phyloP scores from a whole-genome alignment of 2,113 vertebrate species.

The Dicentrarchus labrax region DNA sequence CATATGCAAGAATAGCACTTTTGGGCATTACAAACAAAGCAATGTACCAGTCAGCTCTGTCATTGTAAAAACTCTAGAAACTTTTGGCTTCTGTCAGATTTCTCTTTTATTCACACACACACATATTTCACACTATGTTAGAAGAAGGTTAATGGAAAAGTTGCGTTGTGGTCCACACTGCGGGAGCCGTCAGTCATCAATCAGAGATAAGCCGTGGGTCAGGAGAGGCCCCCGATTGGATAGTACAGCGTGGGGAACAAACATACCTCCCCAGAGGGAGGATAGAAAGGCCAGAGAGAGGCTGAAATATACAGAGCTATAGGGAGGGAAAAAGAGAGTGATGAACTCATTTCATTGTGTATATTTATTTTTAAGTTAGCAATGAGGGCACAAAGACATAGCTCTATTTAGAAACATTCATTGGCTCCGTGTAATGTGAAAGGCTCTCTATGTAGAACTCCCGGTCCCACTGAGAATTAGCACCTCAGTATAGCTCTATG shows the following conservation, averaged over 20 bases:
- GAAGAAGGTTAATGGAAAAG: constrained; percentile 78
- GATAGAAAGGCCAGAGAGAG: neutral
- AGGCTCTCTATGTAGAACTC: neutral
- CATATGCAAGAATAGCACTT: constrained; percentile 27
- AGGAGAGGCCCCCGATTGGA: constrained; percentile 54
- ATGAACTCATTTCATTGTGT: neutral
- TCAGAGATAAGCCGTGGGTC: constrained; percentile 67
- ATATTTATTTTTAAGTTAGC: neutral
- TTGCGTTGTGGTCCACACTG: constrained; percentile 34
- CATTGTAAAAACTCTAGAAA: constrained; percentile 40
- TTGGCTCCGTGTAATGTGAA: neutral
- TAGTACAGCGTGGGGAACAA: constrained; percentile 33
- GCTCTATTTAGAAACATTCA: neutral
- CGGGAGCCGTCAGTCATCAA: constrained; percentile 51
- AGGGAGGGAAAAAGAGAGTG: neutral
- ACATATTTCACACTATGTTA: constrained; percentile 6
- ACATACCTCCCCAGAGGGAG: constrained; percentile 35
- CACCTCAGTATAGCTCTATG: neutral
- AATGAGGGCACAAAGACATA: neutral
- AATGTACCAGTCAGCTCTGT: neutral
- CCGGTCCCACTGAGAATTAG: neutral
- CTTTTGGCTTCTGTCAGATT: constrained; percentile 26
- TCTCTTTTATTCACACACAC: neutral
- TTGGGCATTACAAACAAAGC: constrained; percentile 15
- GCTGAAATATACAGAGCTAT: neutral